Evolutionary conservation across 1,140 invertebrate species (phyloP), one percentile per base, ranked within the genome.

Genomic region (Plectus sambesii): DNA sequence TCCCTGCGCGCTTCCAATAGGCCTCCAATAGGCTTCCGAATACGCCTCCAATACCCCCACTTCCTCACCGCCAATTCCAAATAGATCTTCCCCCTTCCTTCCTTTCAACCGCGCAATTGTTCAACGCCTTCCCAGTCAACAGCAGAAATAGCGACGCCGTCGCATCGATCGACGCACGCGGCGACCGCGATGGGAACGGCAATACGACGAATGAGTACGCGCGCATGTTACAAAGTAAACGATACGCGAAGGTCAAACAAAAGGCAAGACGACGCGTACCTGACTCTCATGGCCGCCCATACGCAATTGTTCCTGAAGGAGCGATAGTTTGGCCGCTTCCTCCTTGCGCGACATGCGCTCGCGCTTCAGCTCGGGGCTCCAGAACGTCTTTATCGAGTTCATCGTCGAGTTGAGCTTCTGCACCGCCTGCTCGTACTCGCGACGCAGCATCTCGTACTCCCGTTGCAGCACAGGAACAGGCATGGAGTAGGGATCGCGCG

Each of bases 381-480:
- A 98, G 74, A 98, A 97, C 8, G 90, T 96, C 74, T 98, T 98
- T 69, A 98, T 97, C 72, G 86, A 90, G 73, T 96, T 90, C 90
- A 97, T 97, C 62, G 85, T 89, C 64, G 90, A 94, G 65, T 87
- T 88, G 52, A 98, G 76, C 72, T 97, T 97, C 73, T 96, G 89
- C 73, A 94, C 94, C 49, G 88, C 92, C 54, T 90, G 75, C 73
- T 97, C 89, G 57, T 96, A 78, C 68, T 97, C 92, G 66, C 90
- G 86, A 72, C 94, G 93, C 35, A 96, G 76, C 70, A 86, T 87
- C n/a, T 82, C 84, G 64, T 94, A 80, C 72, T 97, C 90, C n/a
- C 85, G 78, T 68, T 94, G 88, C 49, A 94, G 76, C 69, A 96
- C 89, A 58, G 30, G 30, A 12, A 33, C 12, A 12, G 30, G 17